A percentile compares a stretch with the other conserved stretches of the same genome.
Evolutionary conservation across 2,113 vertebrate genomes (phyloP).

Genomic region (Etheostoma spectabile): DNA sequence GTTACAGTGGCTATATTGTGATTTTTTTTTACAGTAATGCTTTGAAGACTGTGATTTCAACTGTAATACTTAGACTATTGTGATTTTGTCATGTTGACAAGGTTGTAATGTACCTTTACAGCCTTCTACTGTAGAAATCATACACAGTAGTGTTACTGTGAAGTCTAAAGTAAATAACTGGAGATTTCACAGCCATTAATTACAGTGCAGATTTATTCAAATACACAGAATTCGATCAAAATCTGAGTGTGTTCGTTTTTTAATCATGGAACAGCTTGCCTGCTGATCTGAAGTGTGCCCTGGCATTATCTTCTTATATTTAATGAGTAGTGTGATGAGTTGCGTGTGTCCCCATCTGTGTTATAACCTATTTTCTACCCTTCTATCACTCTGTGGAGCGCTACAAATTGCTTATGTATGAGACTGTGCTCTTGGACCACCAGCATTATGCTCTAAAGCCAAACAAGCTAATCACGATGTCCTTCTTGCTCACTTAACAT

Average conservation of each 20-base stretch:
- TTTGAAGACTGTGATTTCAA: no score
- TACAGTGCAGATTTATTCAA: not conserved
- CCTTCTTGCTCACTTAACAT: constrained; percentile 1
- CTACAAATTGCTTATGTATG: not conserved
- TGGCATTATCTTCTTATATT: not conserved
- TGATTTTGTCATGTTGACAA: no score
- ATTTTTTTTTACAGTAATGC: no score
- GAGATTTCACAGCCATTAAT: no score
- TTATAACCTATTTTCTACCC: not conserved
- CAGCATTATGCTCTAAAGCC: not conserved
- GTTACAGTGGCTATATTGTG: no score
- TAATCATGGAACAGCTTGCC: not conserved
- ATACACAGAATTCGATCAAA: not conserved
- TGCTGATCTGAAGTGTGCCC: not conserved
- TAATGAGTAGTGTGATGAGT: not conserved
- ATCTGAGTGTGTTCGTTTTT: not conserved
- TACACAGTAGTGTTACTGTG: no score
- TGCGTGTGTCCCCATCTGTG: not conserved
- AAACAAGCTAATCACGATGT: not conserved
- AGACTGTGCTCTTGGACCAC: not conserved
- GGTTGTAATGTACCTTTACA: no score
- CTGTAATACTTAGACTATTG: no score
- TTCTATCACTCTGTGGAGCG: not conserved
- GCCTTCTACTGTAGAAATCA: no score
- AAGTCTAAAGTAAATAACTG: no score